phyloP scores from a whole-genome alignment of 2,797 vertebrate genomes.

The Diplodus puntazzo region DNA sequence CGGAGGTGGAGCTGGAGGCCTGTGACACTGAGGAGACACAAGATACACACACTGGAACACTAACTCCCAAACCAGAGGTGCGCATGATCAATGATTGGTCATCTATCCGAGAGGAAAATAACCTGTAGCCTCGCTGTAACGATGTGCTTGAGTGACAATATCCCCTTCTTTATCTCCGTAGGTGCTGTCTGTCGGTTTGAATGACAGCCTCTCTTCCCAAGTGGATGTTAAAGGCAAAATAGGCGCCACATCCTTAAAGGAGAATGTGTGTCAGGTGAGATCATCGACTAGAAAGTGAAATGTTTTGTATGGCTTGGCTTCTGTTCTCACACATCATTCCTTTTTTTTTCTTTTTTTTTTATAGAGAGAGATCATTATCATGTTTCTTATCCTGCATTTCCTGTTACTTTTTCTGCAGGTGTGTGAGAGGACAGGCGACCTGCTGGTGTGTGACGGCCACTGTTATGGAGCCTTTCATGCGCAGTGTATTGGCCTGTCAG shows the following conservation, averaged over 20 bases:
- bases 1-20: constrained; percentile 37
- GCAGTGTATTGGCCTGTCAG: constrained; percentile 93
- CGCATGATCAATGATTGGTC: not conserved
- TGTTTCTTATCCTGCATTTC: constrained; percentile 2
- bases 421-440: constrained; percentile 95
- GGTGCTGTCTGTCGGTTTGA: constrained; percentile 66
- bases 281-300: not conserved
- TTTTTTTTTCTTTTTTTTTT: not conserved
- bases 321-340: not conserved
- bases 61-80: constrained; percentile 76
- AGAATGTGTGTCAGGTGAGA: constrained; percentile 98
- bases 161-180: constrained; percentile 38
- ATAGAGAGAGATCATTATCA: not conserved
- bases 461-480: constrained; percentile 98
- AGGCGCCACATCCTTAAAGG: constrained; percentile 93
- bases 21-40: constrained; percentile 62
- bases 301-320: not conserved
- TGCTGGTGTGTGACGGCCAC: constrained; percentile 95
- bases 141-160: not conserved
- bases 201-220: constrained; percentile 71
- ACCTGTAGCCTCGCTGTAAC: not conserved
- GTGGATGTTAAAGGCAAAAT: constrained; percentile 86
- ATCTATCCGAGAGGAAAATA: not conserved
- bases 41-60: constrained; percentile 63
- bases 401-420: constrained; percentile 82